phyloP scores from a whole-genome alignment of 2,113 vertebrate genomes.

The Dinomys branickii region DNA sequence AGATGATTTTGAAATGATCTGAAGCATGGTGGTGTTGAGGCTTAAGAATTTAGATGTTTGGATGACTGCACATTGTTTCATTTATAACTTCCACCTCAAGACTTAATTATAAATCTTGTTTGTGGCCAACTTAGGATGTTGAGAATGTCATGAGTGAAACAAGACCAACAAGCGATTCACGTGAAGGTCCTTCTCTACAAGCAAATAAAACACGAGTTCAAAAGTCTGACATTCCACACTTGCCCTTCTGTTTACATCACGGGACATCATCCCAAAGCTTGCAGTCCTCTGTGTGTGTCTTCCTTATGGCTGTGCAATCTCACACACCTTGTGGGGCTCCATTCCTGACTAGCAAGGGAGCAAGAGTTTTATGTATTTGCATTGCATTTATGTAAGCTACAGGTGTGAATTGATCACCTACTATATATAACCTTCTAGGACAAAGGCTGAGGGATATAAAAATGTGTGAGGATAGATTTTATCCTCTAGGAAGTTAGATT shows the following conservation, averaged over 20 bases:
- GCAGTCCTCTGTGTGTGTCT: not conserved
- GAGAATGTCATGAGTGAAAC: not conserved
- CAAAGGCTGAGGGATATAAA: not conserved
- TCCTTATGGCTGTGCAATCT: not conserved
- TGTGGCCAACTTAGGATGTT: not conserved
- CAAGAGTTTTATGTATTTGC: constrained; percentile 10
- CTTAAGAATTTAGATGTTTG: constrained; percentile 13
- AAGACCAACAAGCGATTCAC: not conserved
- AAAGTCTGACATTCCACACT: not conserved
- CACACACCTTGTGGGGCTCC: not conserved
- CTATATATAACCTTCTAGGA: not conserved
- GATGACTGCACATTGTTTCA: not conserved
- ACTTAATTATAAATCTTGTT: not conserved
- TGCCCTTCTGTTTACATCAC: not conserved
- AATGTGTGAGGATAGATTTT: not conserved
- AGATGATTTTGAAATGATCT: not conserved
- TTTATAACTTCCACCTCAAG: not conserved
- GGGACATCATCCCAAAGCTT: not conserved
- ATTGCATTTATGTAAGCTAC: not conserved
- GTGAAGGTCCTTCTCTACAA: not conserved
- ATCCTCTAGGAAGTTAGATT: constrained; percentile 29
- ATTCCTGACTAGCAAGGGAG: not conserved
- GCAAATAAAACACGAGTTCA: not conserved
- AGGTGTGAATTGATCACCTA: not conserved
- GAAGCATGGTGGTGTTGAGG: not conserved